Percentiles rank a stretch among this genome's conserved stretches.
Evolutionary conservation across 2,888 invertebrate species (phyloP).

Genomic region (Phymatocera aterrima): DNA sequence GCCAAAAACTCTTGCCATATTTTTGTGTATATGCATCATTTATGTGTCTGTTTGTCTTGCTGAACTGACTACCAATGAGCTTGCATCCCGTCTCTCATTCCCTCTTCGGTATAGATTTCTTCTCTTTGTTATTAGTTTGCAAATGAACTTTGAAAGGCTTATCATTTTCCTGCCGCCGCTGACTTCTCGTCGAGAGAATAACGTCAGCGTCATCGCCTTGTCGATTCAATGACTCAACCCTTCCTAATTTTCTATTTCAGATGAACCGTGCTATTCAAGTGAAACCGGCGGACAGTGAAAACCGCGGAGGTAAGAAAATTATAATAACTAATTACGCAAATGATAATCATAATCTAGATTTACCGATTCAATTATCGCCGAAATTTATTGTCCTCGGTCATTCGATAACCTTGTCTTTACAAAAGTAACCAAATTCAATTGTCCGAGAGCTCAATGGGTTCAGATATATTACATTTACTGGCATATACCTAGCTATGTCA

Average conservation of each 20-base stretch:
- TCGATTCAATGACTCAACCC: constrained; percentile 26
- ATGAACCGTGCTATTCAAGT: constrained; percentile 99
- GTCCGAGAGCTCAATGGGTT: constrained; percentile 19
- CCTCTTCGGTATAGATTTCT: not conserved
- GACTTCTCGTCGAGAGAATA: constrained; percentile 36
- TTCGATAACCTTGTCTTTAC: constrained; percentile 6
- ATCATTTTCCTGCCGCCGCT: constrained; percentile 22
- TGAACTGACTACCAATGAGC: not conserved
- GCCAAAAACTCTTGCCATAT: constrained; percentile 18
- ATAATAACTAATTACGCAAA: constrained; percentile 17
- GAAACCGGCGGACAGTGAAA: constrained; percentile 99
- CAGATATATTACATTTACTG: not conserved
- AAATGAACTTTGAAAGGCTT: constrained; percentile 32
- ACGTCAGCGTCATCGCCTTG: not conserved
- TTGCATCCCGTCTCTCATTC: not conserved
- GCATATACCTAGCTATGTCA: not conserved
- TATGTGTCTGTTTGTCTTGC: not conserved
- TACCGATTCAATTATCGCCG: constrained; percentile 28
- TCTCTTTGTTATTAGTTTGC: constrained; percentile 35
- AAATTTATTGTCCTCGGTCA: constrained; percentile 13
- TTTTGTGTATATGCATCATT: not conserved
- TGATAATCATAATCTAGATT: constrained; percentile 25
- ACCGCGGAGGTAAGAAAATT: constrained; percentile 91
- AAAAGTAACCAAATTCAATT: constrained; percentile 17
- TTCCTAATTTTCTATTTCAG: constrained; percentile 81